Conservation (phyloP, 2,113 vertebrate genomes). For the Leptocoma aspasia region DNA sequence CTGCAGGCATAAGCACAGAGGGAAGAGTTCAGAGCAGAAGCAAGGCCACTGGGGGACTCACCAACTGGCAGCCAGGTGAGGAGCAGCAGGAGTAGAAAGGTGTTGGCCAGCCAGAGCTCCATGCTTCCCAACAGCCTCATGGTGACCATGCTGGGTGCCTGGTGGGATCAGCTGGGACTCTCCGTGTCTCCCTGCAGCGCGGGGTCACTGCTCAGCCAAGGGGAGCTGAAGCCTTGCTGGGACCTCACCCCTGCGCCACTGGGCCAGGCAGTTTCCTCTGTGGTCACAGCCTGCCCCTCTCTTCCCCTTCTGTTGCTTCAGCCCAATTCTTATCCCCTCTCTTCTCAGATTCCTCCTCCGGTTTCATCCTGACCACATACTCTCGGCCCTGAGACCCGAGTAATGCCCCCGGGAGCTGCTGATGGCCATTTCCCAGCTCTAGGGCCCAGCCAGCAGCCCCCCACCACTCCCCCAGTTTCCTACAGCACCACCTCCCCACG, state of each 20-base stretch:
- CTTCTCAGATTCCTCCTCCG: background rate
- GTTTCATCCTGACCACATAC: background rate
- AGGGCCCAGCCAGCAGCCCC: background rate
- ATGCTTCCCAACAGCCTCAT: background rate
- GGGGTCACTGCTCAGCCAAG: background rate
- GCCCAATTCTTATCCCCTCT: background rate
- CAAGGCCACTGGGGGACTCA: background rate
- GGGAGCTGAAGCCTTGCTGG: background rate
- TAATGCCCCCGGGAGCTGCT: accelerated
- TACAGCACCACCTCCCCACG: accelerated
- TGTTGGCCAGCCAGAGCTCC: background rate
- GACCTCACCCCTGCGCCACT: accelerated
- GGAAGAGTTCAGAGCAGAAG: background rate
- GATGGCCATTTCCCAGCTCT: background rate
- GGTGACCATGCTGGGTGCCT: accelerated
- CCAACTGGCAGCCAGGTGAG: background rate
- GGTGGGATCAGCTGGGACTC: accelerated
- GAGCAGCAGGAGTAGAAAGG: background rate
- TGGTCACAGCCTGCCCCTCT: background rate
- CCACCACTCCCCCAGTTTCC: background rate
- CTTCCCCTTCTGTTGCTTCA: background rate
- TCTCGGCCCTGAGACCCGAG: accelerated
- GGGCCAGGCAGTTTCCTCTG: background rate
- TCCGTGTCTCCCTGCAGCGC: accelerated
- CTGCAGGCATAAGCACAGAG: background rate